Evolutionary conservation across 2,113 vertebrate genomes (phyloP), one percentile per base, ranked within the genome.

Genomic region (Pollachius pollachius): DNA sequence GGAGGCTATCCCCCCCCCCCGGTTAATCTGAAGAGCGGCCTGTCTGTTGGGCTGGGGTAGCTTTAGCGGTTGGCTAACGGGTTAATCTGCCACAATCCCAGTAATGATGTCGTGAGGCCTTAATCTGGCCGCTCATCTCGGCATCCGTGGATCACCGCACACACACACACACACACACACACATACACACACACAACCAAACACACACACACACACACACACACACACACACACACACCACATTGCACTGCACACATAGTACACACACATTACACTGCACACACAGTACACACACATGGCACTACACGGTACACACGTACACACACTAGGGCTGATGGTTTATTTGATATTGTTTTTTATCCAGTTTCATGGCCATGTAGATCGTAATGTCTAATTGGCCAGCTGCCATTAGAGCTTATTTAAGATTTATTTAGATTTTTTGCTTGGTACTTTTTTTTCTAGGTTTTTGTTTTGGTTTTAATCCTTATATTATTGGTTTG

Each of bases 31-130:
- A 52, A 34, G 48, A 15, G 25, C 67, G 56, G n/a, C n/a, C n/a
- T n/a, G 56, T 54, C 48, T 17, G 60, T 37, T 27, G 27, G 27
- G 2, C 4, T 27, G 56, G 54, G 21, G 73, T 56, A 27, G 72
- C 64, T 71, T 70, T 62, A 27, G 54, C 66, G 27, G 67, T 27
- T 69, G 65, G 1, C 74, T 66, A 80, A 84, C 65, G 61, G 75
- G 66, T 82, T 89, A 84, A 86, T 89, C 87, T 77, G 65, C 69
- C 41, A 15, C 81, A 71, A 85, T 85, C 87, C 79, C 25, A 16
- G 12, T 71, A 76, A 71, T 80, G 87, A 82, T 87, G 80, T 68
- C 16, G 1, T 21, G 12, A 25, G 15, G 64, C 57, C 76, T 72
- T 84, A 84, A 88, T 89, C 85, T 75, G 56, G 30, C 62, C 67